These are phyloP conservation scores for Sphaerodactylus townsendi DNA, from an alignment of 2,113 vertebrate species.

Conservation along the genomic window DNA sequence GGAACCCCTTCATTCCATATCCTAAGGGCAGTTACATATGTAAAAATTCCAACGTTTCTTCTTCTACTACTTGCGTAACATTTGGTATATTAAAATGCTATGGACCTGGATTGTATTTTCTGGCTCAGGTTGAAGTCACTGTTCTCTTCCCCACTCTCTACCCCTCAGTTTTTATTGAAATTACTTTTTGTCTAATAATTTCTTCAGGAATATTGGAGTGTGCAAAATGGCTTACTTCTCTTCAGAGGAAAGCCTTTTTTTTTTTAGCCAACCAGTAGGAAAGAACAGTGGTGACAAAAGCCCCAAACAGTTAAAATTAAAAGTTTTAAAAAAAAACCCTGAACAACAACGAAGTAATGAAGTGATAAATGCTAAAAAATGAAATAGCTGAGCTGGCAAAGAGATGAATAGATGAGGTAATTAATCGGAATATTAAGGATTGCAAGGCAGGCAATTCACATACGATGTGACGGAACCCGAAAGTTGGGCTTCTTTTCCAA, in stretches of 20 bases:
- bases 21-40: too few species aligned
- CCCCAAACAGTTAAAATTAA: not conserved
- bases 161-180: not conserved
- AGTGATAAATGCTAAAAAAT: not conserved
- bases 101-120: not conserved
- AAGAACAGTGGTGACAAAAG: not conserved
- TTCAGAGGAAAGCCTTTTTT: not conserved
- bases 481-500: not conserved
- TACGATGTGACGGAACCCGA: not conserved
- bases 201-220: not conserved
- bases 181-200: not conserved
- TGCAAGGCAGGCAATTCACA: not conserved
- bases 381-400: not conserved
- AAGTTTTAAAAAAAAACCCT: not conserved
- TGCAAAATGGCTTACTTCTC: not conserved
- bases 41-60: too few species aligned
- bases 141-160: too few species aligned
- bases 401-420: not conserved
- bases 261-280: not conserved
- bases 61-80: not conserved
- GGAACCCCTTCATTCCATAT: too few species aligned
- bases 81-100: not conserved
- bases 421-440: not conserved
- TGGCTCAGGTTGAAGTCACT: not conserved
- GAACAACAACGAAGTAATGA: not conserved